phyloP scores from a whole-genome alignment of 2,113 vertebrate species.

The Poecilia latipinna region DNA sequence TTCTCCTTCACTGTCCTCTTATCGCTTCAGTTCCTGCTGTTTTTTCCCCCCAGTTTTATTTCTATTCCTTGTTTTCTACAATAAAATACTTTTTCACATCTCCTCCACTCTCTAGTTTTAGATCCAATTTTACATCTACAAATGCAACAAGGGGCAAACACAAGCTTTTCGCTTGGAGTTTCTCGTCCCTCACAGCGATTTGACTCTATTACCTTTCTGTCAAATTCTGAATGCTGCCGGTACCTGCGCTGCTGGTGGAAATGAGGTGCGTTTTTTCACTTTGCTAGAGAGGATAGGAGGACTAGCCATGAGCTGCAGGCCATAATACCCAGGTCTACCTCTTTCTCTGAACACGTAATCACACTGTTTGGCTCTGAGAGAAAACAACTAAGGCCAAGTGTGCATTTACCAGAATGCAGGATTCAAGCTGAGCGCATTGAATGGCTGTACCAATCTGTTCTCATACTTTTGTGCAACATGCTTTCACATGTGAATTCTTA shows the following conservation, averaged over 20 bases:
- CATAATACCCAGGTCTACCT: conserved; percentile 1
- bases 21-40: conserved; percentile 15
- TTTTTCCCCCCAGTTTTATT: background rate
- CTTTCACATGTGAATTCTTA: background rate
- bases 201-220: conserved; percentile 49
- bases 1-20: conserved; percentile 1
- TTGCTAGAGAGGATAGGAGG: conserved; percentile 3
- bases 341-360: conserved; percentile 24
- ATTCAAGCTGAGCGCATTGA: conserved; percentile 10
- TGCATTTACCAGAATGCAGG: conserved; percentile 15
- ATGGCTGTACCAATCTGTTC: conserved; percentile 8
- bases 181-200: conserved; percentile 33
- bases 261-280: conserved; percentile 44
- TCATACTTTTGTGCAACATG: background rate
- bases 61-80: conserved; percentile 3
- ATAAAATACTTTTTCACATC: background rate
- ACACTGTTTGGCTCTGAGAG: conserved; percentile 1
- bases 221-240: conserved; percentile 17
- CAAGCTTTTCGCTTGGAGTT: conserved; percentile 35
- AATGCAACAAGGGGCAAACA: conserved; percentile 40
- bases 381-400: conserved; percentile 12
- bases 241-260: conserved; percentile 16
- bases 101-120: background rate
- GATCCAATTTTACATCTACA: conserved; percentile 12
- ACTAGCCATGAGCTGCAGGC: conserved; percentile 7